Base-by-base conservation (phyloP, 35 echinoderm and acorn worm genomes). In the Ophioderma brevispina region DNA sequence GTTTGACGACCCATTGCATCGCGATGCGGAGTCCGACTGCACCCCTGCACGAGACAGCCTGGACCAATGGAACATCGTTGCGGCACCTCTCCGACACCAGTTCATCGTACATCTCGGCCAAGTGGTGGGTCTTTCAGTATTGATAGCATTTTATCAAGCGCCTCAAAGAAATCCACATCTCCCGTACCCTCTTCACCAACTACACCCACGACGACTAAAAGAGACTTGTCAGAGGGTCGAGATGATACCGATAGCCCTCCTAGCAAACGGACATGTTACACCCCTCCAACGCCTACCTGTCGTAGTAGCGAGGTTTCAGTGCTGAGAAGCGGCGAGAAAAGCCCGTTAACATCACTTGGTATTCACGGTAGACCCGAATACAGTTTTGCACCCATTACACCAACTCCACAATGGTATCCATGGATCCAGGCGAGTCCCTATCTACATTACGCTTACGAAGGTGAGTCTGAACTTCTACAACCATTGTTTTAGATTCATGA, bases 401-500 rank as follows among this genome's bases (percentile, higher is more conserved):
- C 83, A n/a, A 33, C 83, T 37, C 49, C 49, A 63, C 83, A 52
- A 6, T 85, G 83, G 83, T 85, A 85, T 55, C 83, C 83, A 15
- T 85, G 83, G 83, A 37, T 85, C 1, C 83, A 85, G 32, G 83
- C 83, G 32, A 85, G 43, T 36, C 32, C 83, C 0, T 85, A 63
- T 85, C 83, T 85, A 15, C 83, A 85, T 15, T 85, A 85, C 55
- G 83, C 83, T 34, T 85, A 85, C 70, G 83, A 85, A 85, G 63
- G 83, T 85, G 36, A 85, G 46, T 85, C n/a, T n/a, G n/a, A 75
- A 25, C n/a, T 0, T 30, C 0, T 30, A 75, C 64, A 75, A 13
- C n/a, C n/a, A 46, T 46, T 46, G 78, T 33, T 70, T 70, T 70
- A 25, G 23, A 4, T 46, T 46, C 17, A 8, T 46, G 41, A 46